Evolutionary conservation across 2,888 invertebrate species (phyloP).

Genomic region (Spodoptera exigua): DNA sequence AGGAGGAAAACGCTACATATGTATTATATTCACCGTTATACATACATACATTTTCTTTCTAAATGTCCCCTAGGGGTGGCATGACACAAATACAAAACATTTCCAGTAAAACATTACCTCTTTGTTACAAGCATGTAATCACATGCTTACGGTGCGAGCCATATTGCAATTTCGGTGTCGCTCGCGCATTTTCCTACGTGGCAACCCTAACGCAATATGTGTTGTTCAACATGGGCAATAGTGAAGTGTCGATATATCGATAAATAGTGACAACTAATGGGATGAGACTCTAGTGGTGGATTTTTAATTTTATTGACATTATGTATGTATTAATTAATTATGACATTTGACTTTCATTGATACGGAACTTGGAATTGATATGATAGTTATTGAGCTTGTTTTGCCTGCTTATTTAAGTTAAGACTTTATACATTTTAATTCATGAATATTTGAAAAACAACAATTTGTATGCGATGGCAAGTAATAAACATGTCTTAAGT

Average conservation of each 20-base stretch:
- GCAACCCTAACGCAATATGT: slow-evolving; percentile 62
- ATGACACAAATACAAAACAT: slow-evolving; percentile 43
- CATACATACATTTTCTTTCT: slow-evolving; percentile 30
- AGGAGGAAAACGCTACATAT: slow-evolving; percentile 26
- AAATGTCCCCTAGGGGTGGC: slow-evolving; percentile 31
- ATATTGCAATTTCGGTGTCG: slow-evolving; percentile 78
- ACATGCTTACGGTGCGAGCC: slow-evolving; percentile 70
- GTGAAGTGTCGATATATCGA: slow-evolving; percentile 47
- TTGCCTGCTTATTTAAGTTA: too few species aligned
- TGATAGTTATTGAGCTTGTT: too few species aligned
- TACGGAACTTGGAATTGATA: too few species aligned
- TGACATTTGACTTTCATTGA: too few species aligned
- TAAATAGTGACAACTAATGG: slow-evolving; percentile 2
- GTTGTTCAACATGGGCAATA: slow-evolving; percentile 50
- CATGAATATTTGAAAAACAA: too few species aligned
- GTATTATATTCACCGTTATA: slow-evolving; percentile 17
- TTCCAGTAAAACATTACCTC: slow-evolving; percentile 57
- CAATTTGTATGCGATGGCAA: too few species aligned
- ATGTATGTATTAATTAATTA: too few species aligned
- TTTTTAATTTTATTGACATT: too few species aligned
- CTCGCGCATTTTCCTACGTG: slow-evolving; percentile 67
- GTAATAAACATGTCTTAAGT: too few species aligned
- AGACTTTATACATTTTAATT: too few species aligned
- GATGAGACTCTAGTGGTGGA: too few species aligned
- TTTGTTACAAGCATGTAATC: slow-evolving; percentile 67